Conservation (phyloP, 2,888 invertebrate species). For the Ichneumon xanthorius region DNA sequence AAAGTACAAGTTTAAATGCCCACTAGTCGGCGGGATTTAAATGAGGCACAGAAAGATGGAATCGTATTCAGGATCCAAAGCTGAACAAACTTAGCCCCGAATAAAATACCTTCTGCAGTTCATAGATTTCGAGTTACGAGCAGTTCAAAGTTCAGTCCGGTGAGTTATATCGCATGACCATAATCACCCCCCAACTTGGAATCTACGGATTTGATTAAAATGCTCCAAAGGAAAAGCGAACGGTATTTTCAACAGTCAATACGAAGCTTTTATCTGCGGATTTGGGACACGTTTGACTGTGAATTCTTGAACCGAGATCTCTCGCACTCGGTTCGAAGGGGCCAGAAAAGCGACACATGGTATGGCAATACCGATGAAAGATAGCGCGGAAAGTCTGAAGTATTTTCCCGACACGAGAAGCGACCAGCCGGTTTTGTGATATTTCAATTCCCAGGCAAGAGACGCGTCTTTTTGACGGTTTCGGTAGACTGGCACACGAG, state of each 20-base stretch:
- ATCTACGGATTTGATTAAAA: neutral
- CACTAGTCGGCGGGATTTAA: neutral
- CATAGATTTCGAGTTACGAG: too few species aligned
- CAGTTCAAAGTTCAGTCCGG: too few species aligned
- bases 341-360: neutral
- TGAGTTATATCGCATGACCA: too few species aligned
- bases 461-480: conserved; percentile 28
- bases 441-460: conserved; percentile 29
- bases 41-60: too few species aligned
- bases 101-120: too few species aligned
- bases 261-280: neutral
- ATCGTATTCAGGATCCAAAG: too few species aligned
- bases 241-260: neutral
- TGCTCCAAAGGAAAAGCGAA: neutral
- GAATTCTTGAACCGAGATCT: neutral
- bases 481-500: conserved; percentile 12
- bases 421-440: conserved; percentile 30
- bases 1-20: neutral
- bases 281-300: neutral
- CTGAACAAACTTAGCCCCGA: too few species aligned
- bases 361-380: conserved; percentile 20
- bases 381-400: neutral
- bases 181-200: too few species aligned
- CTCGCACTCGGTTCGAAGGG: neutral
- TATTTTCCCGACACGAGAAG: conserved; percentile 8